Evolutionary conservation across 2,797 vertebrate species (phyloP).

Genomic region (Gallinago nigripennis): DNA sequence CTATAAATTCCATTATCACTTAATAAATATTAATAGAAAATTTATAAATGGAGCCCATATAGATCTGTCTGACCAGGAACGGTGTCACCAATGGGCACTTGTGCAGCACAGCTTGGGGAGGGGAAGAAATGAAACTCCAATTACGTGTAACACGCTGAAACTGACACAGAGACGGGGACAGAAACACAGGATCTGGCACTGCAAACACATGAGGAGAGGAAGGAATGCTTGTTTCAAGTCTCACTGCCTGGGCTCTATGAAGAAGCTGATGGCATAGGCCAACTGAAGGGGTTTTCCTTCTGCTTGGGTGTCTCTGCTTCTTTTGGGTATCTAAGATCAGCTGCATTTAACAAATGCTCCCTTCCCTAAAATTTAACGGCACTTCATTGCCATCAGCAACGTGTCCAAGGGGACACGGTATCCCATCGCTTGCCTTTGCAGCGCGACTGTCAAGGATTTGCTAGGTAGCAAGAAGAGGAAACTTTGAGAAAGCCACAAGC

Average conservation of each 20-base stretch:
- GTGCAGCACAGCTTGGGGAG: background rate
- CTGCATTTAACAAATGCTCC: background rate
- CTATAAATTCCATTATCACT: slow-evolving; percentile 66
- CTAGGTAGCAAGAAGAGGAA: background rate
- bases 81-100: slow-evolving; percentile 20
- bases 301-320: background rate
- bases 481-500: background rate
- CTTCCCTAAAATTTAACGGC: background rate
- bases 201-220: background rate
- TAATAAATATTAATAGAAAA: slow-evolving; percentile 74
- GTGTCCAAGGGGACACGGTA: background rate
- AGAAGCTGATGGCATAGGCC: background rate
- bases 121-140: slow-evolving; percentile 20
- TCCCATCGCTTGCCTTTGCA: background rate
- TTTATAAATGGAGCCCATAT: slow-evolving; percentile 55
- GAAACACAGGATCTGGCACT: background rate
- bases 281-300: background rate
- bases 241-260: background rate
- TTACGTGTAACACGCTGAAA: background rate
- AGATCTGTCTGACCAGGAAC: slow-evolving; percentile 36
- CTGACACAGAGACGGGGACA: background rate
- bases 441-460: background rate
- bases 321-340: background rate
- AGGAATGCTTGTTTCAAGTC: background rate
- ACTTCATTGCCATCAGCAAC: background rate